These are phyloP conservation scores for Cheilosia soror DNA, from an alignment of 2,888 invertebrate species.

Conservation along the genomic window DNA sequence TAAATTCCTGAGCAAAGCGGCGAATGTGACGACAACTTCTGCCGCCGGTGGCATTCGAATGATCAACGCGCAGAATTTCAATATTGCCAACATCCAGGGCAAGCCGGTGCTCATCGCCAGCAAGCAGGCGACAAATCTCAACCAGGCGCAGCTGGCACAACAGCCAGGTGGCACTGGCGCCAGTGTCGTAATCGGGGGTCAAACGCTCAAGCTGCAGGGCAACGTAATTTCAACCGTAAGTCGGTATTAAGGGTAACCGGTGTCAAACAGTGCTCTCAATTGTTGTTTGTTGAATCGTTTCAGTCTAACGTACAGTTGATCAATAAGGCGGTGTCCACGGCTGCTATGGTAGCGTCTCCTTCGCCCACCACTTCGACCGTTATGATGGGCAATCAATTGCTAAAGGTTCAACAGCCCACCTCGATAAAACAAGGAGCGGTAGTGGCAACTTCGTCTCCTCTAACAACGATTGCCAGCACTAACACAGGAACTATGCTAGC, in stretches of 20 bases:
- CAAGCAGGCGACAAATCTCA: constrained; percentile 78
- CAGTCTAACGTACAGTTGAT: constrained; percentile 77
- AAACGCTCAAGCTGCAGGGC: constrained; percentile 82
- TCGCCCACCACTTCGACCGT: constrained; percentile 81
- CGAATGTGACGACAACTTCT: constrained; percentile 64
- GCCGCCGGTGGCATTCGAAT: constrained; percentile 83
- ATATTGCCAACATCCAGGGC: constrained; percentile 85
- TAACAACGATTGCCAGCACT: constrained; percentile 76
- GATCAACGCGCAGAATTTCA: constrained; percentile 84
- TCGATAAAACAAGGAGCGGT: constrained; percentile 72
- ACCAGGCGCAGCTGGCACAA: constrained; percentile 83
- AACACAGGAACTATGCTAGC: constrained; percentile 76
- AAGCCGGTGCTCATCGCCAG: constrained; percentile 86
- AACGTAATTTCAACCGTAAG: constrained; percentile 78
- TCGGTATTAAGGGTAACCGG: constrained; percentile 51
- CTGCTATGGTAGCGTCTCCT: constrained; percentile 46
- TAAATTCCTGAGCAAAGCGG: constrained; percentile 83
- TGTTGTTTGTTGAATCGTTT: neutral
- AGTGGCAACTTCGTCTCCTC: constrained; percentile 65
- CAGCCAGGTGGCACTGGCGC: constrained; percentile 82
- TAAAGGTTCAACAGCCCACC: constrained; percentile 80
- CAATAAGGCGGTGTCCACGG: constrained; percentile 71
- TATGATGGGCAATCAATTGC: constrained; percentile 83
- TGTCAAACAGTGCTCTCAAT: constrained; percentile 1
- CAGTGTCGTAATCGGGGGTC: constrained; percentile 82